phyloP scores from a whole-genome alignment of 2,113 vertebrate species.

The Vimba vimba region DNA sequence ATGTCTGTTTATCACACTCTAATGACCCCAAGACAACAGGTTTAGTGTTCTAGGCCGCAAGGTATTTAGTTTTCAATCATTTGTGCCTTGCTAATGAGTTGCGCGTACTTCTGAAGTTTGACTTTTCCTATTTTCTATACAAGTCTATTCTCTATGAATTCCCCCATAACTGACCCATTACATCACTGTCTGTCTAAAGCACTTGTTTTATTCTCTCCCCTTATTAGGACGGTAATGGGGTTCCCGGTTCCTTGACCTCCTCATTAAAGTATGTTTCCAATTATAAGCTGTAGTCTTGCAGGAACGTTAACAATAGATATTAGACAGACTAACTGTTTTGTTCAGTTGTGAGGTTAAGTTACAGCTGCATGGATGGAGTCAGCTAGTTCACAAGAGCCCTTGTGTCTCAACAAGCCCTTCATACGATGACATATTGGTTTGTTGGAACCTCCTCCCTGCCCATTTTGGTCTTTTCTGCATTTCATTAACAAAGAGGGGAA shows the following conservation, averaged over 20 bases:
- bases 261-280: constrained; percentile 24
- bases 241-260: constrained; percentile 23
- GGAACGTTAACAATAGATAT: constrained; percentile 66
- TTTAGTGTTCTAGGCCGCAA: background rate
- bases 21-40: constrained; percentile 43
- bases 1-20: constrained; percentile 44
- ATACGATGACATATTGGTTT: constrained; percentile 50
- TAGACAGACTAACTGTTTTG: constrained; percentile 65
- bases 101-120: background rate
- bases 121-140: background rate
- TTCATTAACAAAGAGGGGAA: constrained; percentile 48
- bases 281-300: constrained; percentile 29
- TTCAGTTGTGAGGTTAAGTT: constrained; percentile 63
- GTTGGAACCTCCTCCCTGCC: constrained; percentile 17
- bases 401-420: constrained; percentile 54
- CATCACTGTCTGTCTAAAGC: constrained; percentile 7
- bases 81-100: constrained; percentile 10
- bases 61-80: constrained; percentile 34
- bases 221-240: constrained; percentile 14
- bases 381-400: constrained; percentile 52
- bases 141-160: background rate
- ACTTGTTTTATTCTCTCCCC: background rate
- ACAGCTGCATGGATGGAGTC: constrained; percentile 43
- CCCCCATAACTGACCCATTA: constrained; percentile 1
- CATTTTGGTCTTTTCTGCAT: constrained; percentile 39